Evolutionary conservation across 2,888 invertebrate genomes (phyloP).

Genomic region (Saturnia japonica): DNA sequence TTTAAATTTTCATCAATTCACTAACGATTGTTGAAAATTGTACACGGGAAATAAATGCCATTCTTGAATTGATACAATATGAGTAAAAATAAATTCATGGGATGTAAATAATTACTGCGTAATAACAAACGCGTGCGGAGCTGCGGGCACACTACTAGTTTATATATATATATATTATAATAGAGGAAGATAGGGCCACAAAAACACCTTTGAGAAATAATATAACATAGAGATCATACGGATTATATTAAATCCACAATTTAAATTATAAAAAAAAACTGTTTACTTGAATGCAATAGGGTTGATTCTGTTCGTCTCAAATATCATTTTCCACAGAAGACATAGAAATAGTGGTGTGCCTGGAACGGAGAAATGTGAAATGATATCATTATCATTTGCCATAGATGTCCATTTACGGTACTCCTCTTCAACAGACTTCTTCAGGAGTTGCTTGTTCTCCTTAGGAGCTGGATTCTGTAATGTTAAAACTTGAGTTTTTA

Average conservation of each 20-base stretch:
- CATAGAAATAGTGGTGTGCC: constrained; percentile 96
- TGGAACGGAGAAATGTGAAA: constrained; percentile 97
- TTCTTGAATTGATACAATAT: too few species aligned
- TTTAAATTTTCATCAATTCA: too few species aligned
- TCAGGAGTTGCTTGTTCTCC: constrained; percentile 95
- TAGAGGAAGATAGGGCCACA: too few species aligned
- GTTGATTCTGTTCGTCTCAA: constrained; percentile 95
- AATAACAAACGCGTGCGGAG: too few species aligned
- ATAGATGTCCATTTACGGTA: constrained; percentile 98
- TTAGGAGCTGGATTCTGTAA: constrained; percentile 88
- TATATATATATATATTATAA: too few species aligned
- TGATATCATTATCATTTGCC: constrained; percentile 98
- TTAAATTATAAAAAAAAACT: not conserved
- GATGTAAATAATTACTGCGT: too few species aligned
- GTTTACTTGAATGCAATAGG: constrained; percentile 96
- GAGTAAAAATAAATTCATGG: too few species aligned
- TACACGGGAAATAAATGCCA: too few species aligned
- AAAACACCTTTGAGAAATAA: too few species aligned
- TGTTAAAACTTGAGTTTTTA: not conserved
- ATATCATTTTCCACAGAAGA: constrained; percentile 96
- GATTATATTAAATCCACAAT: not conserved
- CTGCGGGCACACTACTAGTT: too few species aligned
- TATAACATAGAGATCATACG: not conserved
- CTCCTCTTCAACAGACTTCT: constrained; percentile 96
- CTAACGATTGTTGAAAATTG: too few species aligned